These are phyloP conservation scores for Pterostichus madidus DNA, from an alignment of 2,888 invertebrate species.

Conservation along the genomic window DNA sequence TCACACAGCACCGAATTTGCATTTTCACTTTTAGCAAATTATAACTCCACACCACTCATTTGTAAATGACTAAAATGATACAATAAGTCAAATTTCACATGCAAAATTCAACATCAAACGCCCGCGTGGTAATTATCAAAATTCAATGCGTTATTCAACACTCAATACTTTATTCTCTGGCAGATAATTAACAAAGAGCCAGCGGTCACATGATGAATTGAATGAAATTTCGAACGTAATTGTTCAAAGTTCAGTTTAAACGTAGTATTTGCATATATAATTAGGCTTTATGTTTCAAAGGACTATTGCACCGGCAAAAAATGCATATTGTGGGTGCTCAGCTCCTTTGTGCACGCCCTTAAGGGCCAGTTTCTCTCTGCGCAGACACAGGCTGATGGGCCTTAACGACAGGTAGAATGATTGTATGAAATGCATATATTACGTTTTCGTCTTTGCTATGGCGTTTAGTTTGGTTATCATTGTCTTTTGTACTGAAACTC, in stretches of 20 bases:
- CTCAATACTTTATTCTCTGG: constrained; percentile 27
- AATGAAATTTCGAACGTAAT: constrained; percentile 69
- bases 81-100: constrained; percentile 55
- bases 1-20: constrained; percentile 44
- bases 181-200: constrained; percentile 53
- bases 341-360: constrained; percentile 54
- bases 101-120: constrained; percentile 60
- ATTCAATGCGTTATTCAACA: constrained; percentile 45
- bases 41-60: constrained; percentile 36
- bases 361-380: constrained; percentile 10
- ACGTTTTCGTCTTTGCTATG: constrained; percentile 58
- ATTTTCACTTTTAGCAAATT: constrained; percentile 51
- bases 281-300: constrained; percentile 72
- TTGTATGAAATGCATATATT: constrained; percentile 56
- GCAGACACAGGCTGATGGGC: neutral
- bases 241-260: constrained; percentile 76
- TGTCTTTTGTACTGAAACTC: constrained; percentile 57
- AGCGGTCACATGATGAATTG: constrained; percentile 47
- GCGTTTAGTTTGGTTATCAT: constrained; percentile 60
- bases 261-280: constrained; percentile 76
- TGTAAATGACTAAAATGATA: constrained; percentile 49
- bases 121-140: constrained; percentile 57
- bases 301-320: constrained; percentile 67
- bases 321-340: constrained; percentile 66
- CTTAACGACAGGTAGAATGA: constrained; percentile 36